These are phyloP conservation scores for Phodopus roborovskii DNA, from an alignment of 2,113 vertebrate species.

Conservation along the genomic window DNA sequence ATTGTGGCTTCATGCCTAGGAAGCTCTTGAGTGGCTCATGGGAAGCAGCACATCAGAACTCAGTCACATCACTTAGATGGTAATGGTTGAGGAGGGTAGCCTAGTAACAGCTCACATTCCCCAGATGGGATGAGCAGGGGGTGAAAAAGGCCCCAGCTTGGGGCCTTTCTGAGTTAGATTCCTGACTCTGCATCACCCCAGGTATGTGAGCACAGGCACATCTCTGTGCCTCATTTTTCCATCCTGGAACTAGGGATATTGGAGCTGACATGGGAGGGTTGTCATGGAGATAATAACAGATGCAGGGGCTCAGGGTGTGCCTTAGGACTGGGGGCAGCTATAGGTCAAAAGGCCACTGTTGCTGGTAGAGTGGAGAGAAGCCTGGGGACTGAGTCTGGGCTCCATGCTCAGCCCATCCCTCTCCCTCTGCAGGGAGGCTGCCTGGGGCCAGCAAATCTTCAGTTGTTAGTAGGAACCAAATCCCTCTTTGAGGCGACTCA, in stretches of 20 bases:
- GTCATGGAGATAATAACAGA: background rate
- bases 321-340: background rate
- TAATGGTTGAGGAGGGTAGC: background rate
- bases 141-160: background rate
- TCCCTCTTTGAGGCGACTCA: constrained; percentile 52
- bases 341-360: background rate
- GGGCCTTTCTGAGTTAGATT: background rate
- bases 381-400: background rate
- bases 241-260: background rate
- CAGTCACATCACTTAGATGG: background rate
- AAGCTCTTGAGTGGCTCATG: background rate
- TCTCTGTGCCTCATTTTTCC: background rate
- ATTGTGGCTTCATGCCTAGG: background rate
- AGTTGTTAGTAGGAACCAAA: background rate
- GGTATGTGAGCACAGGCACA: background rate
- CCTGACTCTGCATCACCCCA: background rate
- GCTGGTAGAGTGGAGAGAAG: background rate
- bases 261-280: background rate
- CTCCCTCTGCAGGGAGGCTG: background rate
- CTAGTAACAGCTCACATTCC: background rate
- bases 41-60: background rate
- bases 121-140: background rate
- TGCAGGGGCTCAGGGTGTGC: background rate
- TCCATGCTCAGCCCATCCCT: background rate
- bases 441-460: background rate